Evolutionary conservation across 2,888 invertebrate species (phyloP).

Genomic region (Tolmerus cingulatus): DNA sequence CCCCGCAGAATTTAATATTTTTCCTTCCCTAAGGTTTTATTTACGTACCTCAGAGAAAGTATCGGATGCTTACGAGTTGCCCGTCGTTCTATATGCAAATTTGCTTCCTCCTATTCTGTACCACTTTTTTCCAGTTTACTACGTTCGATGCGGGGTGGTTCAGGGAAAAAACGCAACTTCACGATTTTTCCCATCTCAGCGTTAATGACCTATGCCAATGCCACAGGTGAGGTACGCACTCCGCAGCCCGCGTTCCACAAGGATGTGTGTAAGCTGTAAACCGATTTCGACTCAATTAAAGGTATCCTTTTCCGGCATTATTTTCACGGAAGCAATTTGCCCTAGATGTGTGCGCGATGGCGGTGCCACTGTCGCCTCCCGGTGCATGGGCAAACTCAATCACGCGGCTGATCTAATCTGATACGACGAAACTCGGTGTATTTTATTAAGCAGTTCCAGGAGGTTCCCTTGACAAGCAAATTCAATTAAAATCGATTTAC

Average conservation of each 20-base stretch:
- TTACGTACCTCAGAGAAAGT: neutral
- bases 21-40: neutral
- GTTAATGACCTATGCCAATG: neutral
- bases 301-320: neutral
- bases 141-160: neutral
- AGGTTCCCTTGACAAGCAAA: conserved; percentile 18
- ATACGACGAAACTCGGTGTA: neutral
- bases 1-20: neutral
- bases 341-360: neutral
- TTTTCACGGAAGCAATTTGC: conserved; percentile 6
- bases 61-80: neutral
- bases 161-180: neutral
- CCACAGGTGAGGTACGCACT: neutral
- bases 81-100: neutral
- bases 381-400: neutral
- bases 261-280: neutral
- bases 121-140: neutral
- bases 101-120: neutral
- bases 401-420: conserved; percentile 13
- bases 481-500: conserved; percentile 41
- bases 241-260: neutral
- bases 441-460: conserved; percentile 24
- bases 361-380: neutral
- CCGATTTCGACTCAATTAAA: conserved; percentile 29
- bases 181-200: neutral